These are phyloP conservation scores for Manis javanica DNA, from an alignment of 2,797 vertebrate genomes.

Conservation along the genomic window DNA sequence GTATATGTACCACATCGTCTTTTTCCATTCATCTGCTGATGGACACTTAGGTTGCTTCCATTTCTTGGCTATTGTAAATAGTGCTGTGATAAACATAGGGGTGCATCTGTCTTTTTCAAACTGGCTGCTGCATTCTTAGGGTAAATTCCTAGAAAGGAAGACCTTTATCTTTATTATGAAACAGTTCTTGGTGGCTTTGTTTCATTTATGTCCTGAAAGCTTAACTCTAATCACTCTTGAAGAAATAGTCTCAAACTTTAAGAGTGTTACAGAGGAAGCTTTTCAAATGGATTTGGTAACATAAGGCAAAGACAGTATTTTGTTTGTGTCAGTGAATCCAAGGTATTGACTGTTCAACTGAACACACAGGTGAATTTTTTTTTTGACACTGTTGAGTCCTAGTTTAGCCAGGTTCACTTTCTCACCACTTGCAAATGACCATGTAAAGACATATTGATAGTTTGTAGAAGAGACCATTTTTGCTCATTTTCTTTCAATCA, in stretches of 20 bases:
- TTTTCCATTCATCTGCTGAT: no score
- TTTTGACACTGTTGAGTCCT: neutral
- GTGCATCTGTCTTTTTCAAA: no score
- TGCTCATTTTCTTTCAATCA: neutral
- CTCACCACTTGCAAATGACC: neutral
- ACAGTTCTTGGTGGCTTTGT: neutral
- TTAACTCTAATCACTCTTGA: conserved; percentile 4
- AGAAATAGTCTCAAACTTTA: conserved; percentile 25
- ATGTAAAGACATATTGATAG: neutral
- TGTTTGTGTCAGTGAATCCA: conserved; percentile 30
- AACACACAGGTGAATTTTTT: neutral
- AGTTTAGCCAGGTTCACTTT: conserved; percentile 35
- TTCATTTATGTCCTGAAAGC: neutral
- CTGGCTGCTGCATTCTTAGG: no score
- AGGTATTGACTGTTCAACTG: conserved; percentile 2
- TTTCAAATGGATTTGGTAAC: conserved; percentile 31
- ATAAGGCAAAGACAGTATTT: neutral
- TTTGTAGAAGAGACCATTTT: neutral
- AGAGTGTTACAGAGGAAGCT: conserved; percentile 6
- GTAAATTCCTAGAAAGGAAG: no score
- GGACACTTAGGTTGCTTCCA: no score
- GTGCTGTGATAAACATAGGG: no score
- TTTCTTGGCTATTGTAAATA: no score
- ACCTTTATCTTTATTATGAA: neutral
- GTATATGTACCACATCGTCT: no score